phyloP scores from a whole-genome alignment of 2,113 vertebrate genomes.

The Rhinoptilus africanus region DNA sequence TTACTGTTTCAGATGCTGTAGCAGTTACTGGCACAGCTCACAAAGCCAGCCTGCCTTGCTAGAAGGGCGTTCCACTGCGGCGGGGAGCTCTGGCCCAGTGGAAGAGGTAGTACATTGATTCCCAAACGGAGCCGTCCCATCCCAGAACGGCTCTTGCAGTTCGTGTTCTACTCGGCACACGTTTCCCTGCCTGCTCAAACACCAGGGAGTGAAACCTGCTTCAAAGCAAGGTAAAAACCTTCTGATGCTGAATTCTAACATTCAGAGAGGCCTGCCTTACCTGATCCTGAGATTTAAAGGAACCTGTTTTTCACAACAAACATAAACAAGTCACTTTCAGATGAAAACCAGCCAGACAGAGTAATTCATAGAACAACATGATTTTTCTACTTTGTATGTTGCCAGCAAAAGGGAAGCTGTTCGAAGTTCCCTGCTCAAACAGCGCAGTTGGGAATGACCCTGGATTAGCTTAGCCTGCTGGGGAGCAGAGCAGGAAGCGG shows the following conservation, averaged over 20 bases:
- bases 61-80: accelerated
- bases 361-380: neutral
- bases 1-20: accelerated
- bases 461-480: neutral
- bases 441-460: accelerated
- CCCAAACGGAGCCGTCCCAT: accelerated
- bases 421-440: neutral
- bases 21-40: neutral
- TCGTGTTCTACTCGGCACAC: accelerated
- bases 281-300: neutral
- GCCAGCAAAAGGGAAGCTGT: neutral
- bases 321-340: neutral
- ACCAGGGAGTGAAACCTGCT: neutral
- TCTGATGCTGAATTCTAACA: neutral
- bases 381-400: neutral
- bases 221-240: neutral
- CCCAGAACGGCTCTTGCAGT: neutral
- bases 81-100: accelerated
- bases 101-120: accelerated
- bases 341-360: neutral
- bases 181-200: neutral
- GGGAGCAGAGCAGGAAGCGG: neutral
- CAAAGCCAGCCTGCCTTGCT: accelerated
- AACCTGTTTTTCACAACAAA: neutral
- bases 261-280: accelerated